phyloP scores from a whole-genome alignment of 53 echinoderm and acorn worm species.

The Stichopus horrens region DNA sequence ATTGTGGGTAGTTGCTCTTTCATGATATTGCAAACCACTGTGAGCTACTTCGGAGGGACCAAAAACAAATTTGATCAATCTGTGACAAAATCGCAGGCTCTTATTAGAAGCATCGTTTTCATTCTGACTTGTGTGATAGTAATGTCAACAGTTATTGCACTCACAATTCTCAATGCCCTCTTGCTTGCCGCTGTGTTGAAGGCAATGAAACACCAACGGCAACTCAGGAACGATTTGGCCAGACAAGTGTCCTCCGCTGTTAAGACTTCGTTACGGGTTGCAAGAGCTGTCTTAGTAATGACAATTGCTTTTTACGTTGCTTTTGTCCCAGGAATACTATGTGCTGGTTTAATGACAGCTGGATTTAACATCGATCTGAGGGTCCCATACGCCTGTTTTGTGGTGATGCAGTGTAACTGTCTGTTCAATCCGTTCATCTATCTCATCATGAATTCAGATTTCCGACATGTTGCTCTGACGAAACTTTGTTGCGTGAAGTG shows the following conservation, averaged over 20 bases:
- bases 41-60: not conserved
- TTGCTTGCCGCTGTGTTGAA: not conserved
- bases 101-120: not conserved
- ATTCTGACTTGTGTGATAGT: conserved; percentile 2
- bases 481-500: not conserved
- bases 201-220: not conserved
- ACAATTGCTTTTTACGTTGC: conserved; percentile 8
- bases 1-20: not conserved
- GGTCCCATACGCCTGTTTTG: not conserved
- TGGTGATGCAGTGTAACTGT: conserved; percentile 24
- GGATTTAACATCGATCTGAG: not conserved
- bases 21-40: not conserved
- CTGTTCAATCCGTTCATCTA: conserved; percentile 20
- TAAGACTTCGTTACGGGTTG: not conserved
- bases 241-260: not conserved
- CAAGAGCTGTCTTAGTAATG: conserved; percentile 21
- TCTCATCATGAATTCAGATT: conserved; percentile 5
- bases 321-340: not conserved
- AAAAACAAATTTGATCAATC: not conserved
- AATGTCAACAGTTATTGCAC: not conserved
- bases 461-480: not conserved
- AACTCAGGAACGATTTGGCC: not conserved
- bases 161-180: not conserved
- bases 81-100: not conserved
- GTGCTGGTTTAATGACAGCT: not conserved